Evolutionary conservation across 2,888 invertebrate genomes (phyloP), one percentile per base, ranked within the genome.

Genomic region (Cataglyphis rosenhaueri): DNA sequence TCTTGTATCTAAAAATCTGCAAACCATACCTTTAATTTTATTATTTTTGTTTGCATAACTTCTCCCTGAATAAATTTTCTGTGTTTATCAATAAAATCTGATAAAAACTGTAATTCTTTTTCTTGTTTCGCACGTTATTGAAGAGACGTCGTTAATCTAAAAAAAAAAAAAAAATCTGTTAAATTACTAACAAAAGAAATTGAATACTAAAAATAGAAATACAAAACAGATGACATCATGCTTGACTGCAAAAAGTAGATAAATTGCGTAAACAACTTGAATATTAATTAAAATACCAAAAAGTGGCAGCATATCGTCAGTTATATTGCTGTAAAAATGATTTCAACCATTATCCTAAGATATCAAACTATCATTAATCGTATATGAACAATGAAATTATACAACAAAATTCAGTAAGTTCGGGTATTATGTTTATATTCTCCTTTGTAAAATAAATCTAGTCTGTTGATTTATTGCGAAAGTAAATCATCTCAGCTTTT

Each of bases 181-280:
- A 18, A 9, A 8, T 64, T 18, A 48, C 18, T 10, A 75, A 35
- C 15, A 18, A 48, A 68, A 57, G 21, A 18, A 70, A 41, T 41
- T 21, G 59, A 78, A 21, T 32, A 48, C 6, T 68, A 57, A 70
- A 78, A 59, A 57, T 68, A 41, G 29, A 41, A 48, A 48, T 64
- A 38, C 12, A 9, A 12, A 35, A 65, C n/a, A 25, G 41, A 68
- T 44, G 18, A 70, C 41, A 3, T 52, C 18, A 35, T 32, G 57
- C 70, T 78, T 78, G 70, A 78, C 70, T 78, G 18, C 21, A 59
- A 44, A 70, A 78, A 70, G 44, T 59, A 59, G 44, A 1, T 4
- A 3, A 3, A 15, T 29, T 38, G 8, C 21, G 57, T 29, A 76
- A 76, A 41, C n/a, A 0, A 66, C 66, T 2, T 5, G 15, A 21